Evolutionary conservation across 2,797 vertebrate species (phyloP).

Genomic region (Xerus rutilus): DNA sequence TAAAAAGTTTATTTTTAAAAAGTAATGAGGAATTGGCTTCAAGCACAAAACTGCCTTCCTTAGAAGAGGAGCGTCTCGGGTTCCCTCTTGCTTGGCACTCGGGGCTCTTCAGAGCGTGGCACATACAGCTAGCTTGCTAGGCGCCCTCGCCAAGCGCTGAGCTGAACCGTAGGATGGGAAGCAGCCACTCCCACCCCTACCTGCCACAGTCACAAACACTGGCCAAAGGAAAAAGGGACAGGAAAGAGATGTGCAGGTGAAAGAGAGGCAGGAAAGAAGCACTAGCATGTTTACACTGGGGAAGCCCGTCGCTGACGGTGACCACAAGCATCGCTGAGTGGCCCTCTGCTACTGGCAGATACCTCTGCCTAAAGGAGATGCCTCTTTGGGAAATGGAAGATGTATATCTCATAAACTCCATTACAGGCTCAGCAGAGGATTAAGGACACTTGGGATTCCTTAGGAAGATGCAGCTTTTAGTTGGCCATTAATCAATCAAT

Average conservation of each 20-base stretch:
- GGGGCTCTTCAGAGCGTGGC: constrained; percentile 44
- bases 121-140: constrained; percentile 9
- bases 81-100: constrained; percentile 31
- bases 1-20: constrained; percentile 75
- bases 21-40: constrained; percentile 77
- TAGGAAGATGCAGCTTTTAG: constrained; percentile 85
- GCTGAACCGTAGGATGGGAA: not conserved
- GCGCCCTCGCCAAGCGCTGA: not conserved
- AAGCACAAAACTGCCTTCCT: constrained; percentile 37
- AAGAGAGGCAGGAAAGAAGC: not conserved
- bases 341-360: not conserved
- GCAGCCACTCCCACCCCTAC: not conserved
- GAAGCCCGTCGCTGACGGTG: not conserved
- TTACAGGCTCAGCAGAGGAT: not conserved
- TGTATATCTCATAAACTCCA: not conserved
- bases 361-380: not conserved
- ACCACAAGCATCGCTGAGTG: not conserved
- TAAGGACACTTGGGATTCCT: constrained; percentile 79
- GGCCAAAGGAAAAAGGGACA: not conserved
- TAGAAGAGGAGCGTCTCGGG: constrained; percentile 37
- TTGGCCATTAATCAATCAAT: constrained; percentile 87
- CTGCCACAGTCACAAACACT: not conserved
- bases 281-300: not conserved
- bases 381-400: not conserved
- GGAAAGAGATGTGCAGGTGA: not conserved